phyloP scores from a whole-genome alignment of 1,140 invertebrate genomes.

The Bombus haemorrhoidalis region DNA sequence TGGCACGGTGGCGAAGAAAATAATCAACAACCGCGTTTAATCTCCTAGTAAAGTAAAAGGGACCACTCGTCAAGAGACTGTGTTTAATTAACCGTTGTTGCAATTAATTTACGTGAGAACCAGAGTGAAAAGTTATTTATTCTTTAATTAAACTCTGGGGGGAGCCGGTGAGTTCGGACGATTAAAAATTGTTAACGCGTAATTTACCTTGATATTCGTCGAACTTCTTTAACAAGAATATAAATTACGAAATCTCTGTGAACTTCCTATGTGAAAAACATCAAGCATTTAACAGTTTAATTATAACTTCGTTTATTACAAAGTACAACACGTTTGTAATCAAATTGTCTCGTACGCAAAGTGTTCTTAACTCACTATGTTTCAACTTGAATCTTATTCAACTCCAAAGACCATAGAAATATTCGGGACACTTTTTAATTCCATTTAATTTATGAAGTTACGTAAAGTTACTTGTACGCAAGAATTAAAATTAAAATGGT shows the following conservation, averaged over 20 bases:
- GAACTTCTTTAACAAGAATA: neutral
- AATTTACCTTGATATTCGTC: neutral
- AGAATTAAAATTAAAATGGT: no score
- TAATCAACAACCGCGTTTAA: neutral
- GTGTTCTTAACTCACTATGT: no score
- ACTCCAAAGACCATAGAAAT: no score
- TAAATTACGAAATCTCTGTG: neutral
- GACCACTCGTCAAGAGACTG: neutral
- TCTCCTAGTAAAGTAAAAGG: neutral
- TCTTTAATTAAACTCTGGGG: neutral
- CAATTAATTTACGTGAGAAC: neutral
- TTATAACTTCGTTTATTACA: no score
- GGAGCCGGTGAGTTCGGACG: neutral
- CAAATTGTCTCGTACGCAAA: no score
- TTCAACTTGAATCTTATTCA: no score
- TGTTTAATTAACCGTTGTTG: conserved; percentile 19
- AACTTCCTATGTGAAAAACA: neutral
- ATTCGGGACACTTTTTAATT: no score
- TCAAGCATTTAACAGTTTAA: no score
- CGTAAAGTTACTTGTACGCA: no score
- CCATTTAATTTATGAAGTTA: no score
- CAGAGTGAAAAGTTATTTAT: conserved; percentile 9
- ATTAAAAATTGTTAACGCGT: conserved; percentile 13
- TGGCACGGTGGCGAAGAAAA: neutral
- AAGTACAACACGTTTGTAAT: no score